phyloP scores from a whole-genome alignment of 37 sponge, comb jelly and placozoan species.

The Bolinopsis microptera region DNA sequence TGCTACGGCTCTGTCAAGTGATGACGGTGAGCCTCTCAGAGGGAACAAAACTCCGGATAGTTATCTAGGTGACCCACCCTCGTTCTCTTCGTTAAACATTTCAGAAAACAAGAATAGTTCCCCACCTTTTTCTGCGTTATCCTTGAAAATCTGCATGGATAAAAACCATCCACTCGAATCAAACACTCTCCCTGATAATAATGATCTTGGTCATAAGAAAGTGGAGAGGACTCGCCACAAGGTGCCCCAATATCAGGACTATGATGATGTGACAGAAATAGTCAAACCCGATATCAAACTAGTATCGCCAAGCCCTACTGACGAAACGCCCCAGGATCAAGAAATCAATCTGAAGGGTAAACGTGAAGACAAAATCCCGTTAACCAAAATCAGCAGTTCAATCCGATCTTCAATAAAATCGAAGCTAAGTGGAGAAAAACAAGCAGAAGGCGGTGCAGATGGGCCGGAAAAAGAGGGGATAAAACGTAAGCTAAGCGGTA shows the following conservation, averaged over 20 bases:
- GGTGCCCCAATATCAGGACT: not conserved
- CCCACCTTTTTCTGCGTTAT: not conserved
- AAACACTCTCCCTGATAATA: not conserved
- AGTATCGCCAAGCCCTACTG: not conserved
- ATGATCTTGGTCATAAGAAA: not conserved
- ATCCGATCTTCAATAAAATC: not conserved
- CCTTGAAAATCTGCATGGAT: not conserved
- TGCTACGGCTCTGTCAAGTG: not conserved
- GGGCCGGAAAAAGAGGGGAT: not conserved
- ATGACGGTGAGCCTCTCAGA: not conserved
- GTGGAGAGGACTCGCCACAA: not conserved
- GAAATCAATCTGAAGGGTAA: not conserved
- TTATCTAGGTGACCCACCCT: not conserved
- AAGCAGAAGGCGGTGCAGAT: not conserved
- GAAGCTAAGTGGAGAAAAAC: not conserved
- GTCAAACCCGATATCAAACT: not conserved
- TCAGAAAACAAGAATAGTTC: not conserved
- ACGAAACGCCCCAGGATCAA: not conserved
- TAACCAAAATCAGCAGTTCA: not conserved
- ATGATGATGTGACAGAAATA: not conserved
- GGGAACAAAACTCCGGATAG: not conserved
- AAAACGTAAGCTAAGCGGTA: not conserved
- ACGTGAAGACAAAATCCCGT: slow-evolving; percentile 38
- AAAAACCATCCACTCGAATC: not conserved
- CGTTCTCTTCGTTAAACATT: not conserved